Base-by-base conservation (phyloP, 1,140 invertebrate genomes). In the Papilio dardanus region DNA sequence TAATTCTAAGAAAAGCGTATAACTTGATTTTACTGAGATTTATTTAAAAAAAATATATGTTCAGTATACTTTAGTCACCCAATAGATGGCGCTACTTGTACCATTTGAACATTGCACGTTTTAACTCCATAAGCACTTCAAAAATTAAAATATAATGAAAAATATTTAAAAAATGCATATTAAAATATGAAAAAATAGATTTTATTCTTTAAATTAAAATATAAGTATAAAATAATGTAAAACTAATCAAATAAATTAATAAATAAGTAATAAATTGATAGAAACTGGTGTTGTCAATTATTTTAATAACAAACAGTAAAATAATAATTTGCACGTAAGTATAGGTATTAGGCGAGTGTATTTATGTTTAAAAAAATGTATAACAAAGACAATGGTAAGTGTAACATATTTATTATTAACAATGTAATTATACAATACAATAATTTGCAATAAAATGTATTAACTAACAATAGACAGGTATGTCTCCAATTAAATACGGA, bases 401-500 rank as follows among this genome's bases (percentile, higher is more conserved):
- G 16, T 8, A 46, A 46, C 6, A 46, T 1, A 19, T 46, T 46
- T 19, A 71, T 42, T 31, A 31, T 40, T 14, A 75, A 71, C 74
- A 65, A 76, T 54, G 10, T 62, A 62, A 62, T 3, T 58, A 58
- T 28, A 71, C 28, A 30, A 65, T 30, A 37, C 6, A 76, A 65
- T 71, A 71, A 76, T 65, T 76, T 62, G 24, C 24, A 62, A 62
- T 62, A 62, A 62, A 62, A 62, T 62, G 54, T 62, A 74, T 31
- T 42, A 68, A 50, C 66, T 62, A 74, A 71, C 76, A 77, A 77
- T 77, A 77, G 65, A 35, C 73, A 77, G 75, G 75, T 62, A 73
- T 58, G 71, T 74, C 78, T 83, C 86, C 86, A 91, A 91, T 91
- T 92, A 91, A 86, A 81, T 85, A 83, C 83, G 83, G 90, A 86